These are phyloP conservation scores for Lordiphosa stackelbergi DNA, from an alignment of 1,140 invertebrate species.

Conservation along the genomic window DNA sequence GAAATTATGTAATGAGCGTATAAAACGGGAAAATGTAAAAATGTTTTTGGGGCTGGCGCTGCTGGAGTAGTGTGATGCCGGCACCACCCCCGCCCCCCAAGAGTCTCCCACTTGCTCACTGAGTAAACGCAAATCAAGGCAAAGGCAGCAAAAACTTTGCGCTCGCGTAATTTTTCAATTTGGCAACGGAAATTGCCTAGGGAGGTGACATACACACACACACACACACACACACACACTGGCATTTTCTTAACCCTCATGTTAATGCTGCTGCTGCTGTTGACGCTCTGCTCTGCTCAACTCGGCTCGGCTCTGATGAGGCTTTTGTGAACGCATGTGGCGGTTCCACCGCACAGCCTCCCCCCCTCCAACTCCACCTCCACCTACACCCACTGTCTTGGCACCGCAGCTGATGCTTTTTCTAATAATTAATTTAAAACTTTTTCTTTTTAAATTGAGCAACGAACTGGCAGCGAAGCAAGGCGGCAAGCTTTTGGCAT, in stretches of 20 bases:
- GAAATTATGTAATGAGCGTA: constrained; percentile 77
- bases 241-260: constrained; percentile 37
- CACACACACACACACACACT: constrained; percentile 7
- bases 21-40: constrained; percentile 76
- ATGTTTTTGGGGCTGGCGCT: constrained; percentile 39
- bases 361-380: no score
- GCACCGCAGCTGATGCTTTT: constrained; percentile 67
- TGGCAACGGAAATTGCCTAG: constrained; percentile 77
- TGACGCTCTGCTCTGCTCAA: constrained; percentile 7
- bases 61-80: constrained; percentile 46
- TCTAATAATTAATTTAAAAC: constrained; percentile 77
- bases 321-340: constrained; percentile 33
- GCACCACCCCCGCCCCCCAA: background rate
- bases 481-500: background rate
- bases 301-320: constrained; percentile 12
- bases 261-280: constrained; percentile 18
- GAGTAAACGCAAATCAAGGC: constrained; percentile 54
- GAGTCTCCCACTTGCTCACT: background rate
- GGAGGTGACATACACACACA: constrained; percentile 60
- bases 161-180: constrained; percentile 77
- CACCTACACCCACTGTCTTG: constrained; percentile 5
- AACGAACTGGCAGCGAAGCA: background rate
- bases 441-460: constrained; percentile 61
- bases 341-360: constrained; percentile 13
- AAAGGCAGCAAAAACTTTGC: constrained; percentile 56